Evolutionary conservation across 2,888 invertebrate genomes (phyloP), one percentile per base, ranked within the genome.

Genomic region (Beris morrisii): DNA sequence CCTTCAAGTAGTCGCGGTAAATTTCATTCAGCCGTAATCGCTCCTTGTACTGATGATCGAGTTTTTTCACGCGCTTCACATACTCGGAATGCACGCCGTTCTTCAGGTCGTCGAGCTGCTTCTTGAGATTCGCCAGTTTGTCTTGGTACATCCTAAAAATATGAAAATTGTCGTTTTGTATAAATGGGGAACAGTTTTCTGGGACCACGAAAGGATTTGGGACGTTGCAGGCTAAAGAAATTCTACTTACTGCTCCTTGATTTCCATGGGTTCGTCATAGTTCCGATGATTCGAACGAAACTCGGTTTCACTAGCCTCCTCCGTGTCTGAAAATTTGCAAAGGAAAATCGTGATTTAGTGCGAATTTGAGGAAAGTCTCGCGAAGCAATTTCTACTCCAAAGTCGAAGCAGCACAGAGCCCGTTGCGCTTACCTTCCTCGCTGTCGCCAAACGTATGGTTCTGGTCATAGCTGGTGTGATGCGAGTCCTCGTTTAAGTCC

Each of bases 261-360:
- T 75, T 69, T 81, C 81, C 66, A 74, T 70, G 9, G 74, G 75
- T 57, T 74, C 73, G 71, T 77, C 77, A 69, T 78, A 77, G 70
- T 70, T 74, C 11, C 75, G 75, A 22, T 50, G 64, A 65, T 72
- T 72, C 53, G 90, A 88, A 48, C 91, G 89, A 81, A 90, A 87
- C 73, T 96, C 96, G n/a, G 94, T 93, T 81, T 97, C 97, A 80
- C 95, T 95, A 0, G 96, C 96, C 83, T 97, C 97, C 81, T 96
- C 97, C 0, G 97, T 97, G 78, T 96, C 96, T 90, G 73, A 61
- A 75, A 75, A 59, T 46, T 30, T n/a, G 5, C 13, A 65, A 15
- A 50, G 3, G 15, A 5, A 12, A 46, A 76, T 38, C 15, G 15
- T 30, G 15, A 30, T 52, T 63, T 30, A 53, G 9, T 13, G 48